phyloP scores from a whole-genome alignment of 2,113 vertebrate species.

The Paradisaea rubra region DNA sequence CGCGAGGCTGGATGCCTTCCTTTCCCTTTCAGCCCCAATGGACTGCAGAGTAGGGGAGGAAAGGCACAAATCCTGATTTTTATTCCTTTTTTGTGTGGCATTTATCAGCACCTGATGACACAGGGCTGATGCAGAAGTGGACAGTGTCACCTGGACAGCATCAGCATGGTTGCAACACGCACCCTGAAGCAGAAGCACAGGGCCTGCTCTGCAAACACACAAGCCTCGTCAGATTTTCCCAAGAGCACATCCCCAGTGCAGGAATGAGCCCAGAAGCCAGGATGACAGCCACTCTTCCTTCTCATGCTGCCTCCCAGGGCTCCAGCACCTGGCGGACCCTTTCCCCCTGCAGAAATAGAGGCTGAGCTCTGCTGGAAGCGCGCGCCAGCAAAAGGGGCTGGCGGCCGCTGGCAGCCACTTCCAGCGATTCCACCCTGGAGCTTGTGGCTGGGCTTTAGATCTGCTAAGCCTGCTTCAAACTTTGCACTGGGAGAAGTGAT shows the following conservation, averaged over 20 bases:
- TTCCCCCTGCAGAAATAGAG: background rate
- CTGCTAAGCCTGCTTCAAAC: constrained; percentile 41
- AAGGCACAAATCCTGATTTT: background rate
- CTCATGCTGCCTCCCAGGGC: background rate
- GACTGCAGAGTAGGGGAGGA: fast-evolving
- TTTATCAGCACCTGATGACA: background rate
- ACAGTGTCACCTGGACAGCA: background rate
- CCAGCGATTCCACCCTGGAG: background rate
- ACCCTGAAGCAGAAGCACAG: background rate
- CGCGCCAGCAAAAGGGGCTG: fast-evolving
- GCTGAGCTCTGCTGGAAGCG: background rate
- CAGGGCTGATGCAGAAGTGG: background rate
- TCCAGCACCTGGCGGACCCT: background rate
- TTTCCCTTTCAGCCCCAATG: background rate
- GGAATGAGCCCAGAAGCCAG: background rate
- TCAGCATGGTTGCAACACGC: background rate
- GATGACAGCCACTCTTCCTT: background rate
- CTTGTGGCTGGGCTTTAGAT: constrained; percentile 23
- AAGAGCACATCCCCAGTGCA: background rate
- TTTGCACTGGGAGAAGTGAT: constrained; percentile 55
- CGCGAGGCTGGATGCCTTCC: fast-evolving
- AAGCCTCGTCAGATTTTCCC: background rate
- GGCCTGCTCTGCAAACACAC: background rate
- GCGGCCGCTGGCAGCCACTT: background rate
- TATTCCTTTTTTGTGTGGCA: background rate